Percentiles rank a stretch among this genome's conserved stretches.
These are phyloP conservation scores for Tipula unca DNA, from an alignment of 2,888 invertebrate genomes.

Conservation along the genomic window DNA sequence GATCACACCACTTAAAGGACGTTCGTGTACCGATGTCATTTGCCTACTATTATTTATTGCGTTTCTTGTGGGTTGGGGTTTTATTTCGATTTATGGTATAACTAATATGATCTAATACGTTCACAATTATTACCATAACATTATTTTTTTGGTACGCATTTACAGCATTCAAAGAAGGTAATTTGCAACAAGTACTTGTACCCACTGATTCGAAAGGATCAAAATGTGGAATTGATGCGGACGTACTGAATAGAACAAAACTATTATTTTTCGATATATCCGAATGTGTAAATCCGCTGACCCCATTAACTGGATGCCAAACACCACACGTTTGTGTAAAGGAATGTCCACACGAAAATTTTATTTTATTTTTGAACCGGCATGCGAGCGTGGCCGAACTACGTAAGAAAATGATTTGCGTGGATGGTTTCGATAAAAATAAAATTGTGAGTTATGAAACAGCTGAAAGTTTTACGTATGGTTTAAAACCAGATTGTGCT, in stretches of 20 bases:
- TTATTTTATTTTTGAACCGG: slow-evolving; percentile 34
- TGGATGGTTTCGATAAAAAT: not conserved
- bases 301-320: slow-evolving; percentile 67
- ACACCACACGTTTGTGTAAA: slow-evolving; percentile 69
- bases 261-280: slow-evolving; percentile 79
- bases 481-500: not conserved
- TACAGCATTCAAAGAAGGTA: slow-evolving; percentile 62
- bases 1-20: slow-evolving; percentile 53
- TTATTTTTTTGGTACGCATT: slow-evolving; percentile 27
- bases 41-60: slow-evolving; percentile 73
- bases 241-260: slow-evolving; percentile 55
- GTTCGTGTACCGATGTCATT: slow-evolving; percentile 85
- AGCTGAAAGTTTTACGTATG: not conserved
- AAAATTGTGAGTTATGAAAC: not conserved
- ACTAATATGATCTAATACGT: not conserved
- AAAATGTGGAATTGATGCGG: slow-evolving; percentile 68
- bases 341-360: slow-evolving; percentile 57
- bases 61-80: slow-evolving; percentile 72
- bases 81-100: slow-evolving; percentile 67
- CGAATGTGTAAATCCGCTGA: slow-evolving; percentile 58
- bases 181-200: slow-evolving; percentile 62
- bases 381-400: not conserved
- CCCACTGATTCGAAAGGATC: slow-evolving; percentile 75
- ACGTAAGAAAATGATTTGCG: not conserved
- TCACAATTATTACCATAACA: not conserved